Percentiles rank a stretch among this genome's conserved stretches.
These are phyloP conservation scores for Gobius niger DNA, from an alignment of 2,113 vertebrate genomes.

Conservation along the genomic window DNA sequence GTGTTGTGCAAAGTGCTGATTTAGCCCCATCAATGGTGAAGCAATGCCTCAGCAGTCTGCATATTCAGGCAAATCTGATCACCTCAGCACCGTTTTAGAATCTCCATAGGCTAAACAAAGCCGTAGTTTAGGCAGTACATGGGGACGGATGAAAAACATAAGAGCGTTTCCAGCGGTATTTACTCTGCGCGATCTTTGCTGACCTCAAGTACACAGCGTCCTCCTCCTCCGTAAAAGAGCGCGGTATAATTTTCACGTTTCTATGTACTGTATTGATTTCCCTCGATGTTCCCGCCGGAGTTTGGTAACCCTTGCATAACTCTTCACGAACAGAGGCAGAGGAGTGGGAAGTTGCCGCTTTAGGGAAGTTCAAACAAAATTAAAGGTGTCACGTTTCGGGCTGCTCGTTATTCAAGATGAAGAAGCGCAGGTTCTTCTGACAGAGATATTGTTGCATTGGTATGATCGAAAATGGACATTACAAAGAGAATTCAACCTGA, in stretches of 20 bases:
- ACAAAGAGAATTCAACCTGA: too few species aligned
- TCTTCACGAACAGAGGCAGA: not conserved
- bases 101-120: constrained; percentile 11
- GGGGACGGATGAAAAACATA: constrained; percentile 1
- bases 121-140: not conserved
- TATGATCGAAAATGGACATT: too few species aligned
- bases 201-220: constrained; percentile 1
- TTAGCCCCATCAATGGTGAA: constrained; percentile 13
- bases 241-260: constrained; percentile 1
- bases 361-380: not conserved
- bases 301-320: constrained; percentile 4
- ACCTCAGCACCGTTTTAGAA: constrained; percentile 19
- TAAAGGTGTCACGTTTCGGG: too few species aligned
- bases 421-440: too few species aligned
- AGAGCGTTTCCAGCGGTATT: not conserved
- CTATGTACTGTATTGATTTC: constrained; percentile 1
- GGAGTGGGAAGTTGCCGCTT: not conserved
- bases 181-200: not conserved
- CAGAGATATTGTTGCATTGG: too few species aligned
- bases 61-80: constrained; percentile 14
- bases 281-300: not conserved
- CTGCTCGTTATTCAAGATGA: too few species aligned
- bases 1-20: constrained; percentile 30
- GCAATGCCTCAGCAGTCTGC: constrained; percentile 18
- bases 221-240: constrained; percentile 4